Evolutionary conservation across 1,140 invertebrate species (phyloP).

Genomic region (Lepidurus apus): DNA sequence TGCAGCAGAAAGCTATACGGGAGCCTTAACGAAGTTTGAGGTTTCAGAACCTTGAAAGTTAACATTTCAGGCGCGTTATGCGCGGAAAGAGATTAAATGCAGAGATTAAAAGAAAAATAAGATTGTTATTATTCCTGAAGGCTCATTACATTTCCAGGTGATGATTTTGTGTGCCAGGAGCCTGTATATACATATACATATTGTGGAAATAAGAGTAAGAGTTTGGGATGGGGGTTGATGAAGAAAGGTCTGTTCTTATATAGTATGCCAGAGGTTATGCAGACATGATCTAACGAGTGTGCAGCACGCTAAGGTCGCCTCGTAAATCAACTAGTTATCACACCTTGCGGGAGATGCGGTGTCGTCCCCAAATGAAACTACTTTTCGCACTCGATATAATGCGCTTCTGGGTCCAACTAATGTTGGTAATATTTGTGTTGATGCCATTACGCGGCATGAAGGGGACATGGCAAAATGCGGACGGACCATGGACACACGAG

Average conservation of each 20-base stretch:
- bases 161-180: no score
- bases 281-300: conserved; percentile 8
- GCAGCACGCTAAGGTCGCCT: conserved; percentile 1
- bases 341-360: conserved; percentile 17
- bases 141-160: no score
- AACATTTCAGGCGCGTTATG: no score
- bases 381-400: not conserved
- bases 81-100: no score
- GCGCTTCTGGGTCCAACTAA: not conserved
- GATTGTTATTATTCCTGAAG: no score
- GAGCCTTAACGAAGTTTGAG: no score
- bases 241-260: not conserved
- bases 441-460: not conserved
- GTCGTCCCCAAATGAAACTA: conserved; percentile 13
- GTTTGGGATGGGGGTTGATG: not conserved
- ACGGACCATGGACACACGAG: no score
- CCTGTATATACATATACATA: no score
- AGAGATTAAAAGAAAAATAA: no score
- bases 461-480: not conserved
- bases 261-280: not conserved
- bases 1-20: no score
- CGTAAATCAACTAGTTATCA: conserved; percentile 13
- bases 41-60: no score
- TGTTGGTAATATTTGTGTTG: not conserved
- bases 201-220: no score